Base-by-base conservation (phyloP, 2,113 vertebrate species). In the Dipodomys spectabilis region DNA sequence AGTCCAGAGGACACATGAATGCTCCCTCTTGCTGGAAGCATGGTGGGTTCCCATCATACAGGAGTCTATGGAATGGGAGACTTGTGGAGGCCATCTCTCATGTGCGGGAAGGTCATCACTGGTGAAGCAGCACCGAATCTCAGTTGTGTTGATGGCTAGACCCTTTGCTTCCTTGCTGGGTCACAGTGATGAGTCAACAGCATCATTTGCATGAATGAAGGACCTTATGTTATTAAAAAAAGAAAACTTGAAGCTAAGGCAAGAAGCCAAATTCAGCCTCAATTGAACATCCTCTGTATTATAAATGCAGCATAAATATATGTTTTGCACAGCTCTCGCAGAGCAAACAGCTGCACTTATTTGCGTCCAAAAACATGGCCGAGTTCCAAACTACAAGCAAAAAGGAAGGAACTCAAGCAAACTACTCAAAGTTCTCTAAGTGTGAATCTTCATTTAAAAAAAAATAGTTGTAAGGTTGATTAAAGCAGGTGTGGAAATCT, bases 311-410 rank as follows among this genome's bases (percentile, higher is more conserved):
- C 90, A 95, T 97, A 96, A 97, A 95, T 97, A 95, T 80, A 94
- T 95, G 94, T 94, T 96, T 95, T 82, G 78, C 90, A 86, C 75
- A 86, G 89, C 72, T 93, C 87, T 93, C 7, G 6, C 74, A 86
- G 75, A 95, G 95, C 94, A 96, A 96, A 95, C 95, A 97, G 96
- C 94, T 97, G 97, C 96, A 92, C 95, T 97, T 97, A 96, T 97
- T 96, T 97, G 94, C 0, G 30, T 94, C 95, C 88, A 92, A 93
- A 92, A 97, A 77, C 92, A 95, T 94, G 93, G 94, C 96, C 93
- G 92, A 90, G 87, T 92, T 95, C 95, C 94, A 95, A 97, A 93
- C 88, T 95, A 90, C 83, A 97, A 96, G 89, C 91, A 83, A 94
- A 93, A 95, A 65, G 88, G 84, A 94, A 96, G 90, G 82, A 95